Percentiles rank a stretch among this genome's conserved stretches.
phyloP scores from a whole-genome alignment of 2,797 vertebrate species.

The Esox masquinongy region DNA sequence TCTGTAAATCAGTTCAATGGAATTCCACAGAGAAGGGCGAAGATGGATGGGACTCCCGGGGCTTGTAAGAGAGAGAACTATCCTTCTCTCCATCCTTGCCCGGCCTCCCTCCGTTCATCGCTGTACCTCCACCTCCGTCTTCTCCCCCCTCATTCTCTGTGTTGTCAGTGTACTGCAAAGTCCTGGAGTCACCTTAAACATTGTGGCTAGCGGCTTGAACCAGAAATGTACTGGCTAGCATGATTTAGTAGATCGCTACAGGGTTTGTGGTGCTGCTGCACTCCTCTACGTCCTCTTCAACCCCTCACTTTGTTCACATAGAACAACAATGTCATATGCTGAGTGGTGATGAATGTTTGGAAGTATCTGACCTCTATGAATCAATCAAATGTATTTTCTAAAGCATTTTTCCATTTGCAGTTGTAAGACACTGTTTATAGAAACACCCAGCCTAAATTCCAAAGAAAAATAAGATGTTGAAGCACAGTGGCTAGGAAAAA shows the following conservation, averaged over 20 bases:
- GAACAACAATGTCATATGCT: too few relatives aligned
- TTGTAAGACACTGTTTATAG: too few relatives aligned
- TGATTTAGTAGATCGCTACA: neutral
- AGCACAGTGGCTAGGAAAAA: too few relatives aligned
- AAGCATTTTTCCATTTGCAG: too few relatives aligned
- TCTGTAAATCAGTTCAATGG: conserved; percentile 73
- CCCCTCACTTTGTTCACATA: too few relatives aligned
- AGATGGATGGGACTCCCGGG: conserved; percentile 74
- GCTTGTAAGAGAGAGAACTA: conserved; percentile 52
- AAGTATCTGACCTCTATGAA: too few relatives aligned
- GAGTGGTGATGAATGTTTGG: too few relatives aligned
- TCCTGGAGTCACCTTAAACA: neutral
- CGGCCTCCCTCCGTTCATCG: conserved; percentile 52
- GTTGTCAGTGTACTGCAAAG: neutral
- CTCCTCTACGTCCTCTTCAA: neutral
- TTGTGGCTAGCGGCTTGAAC: neutral
- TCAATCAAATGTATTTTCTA: too few relatives aligned
- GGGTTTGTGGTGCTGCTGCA: neutral
- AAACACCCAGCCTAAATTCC: too few relatives aligned
- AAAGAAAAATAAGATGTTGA: too few relatives aligned
- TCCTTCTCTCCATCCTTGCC: conserved; percentile 59
- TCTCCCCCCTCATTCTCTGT: too few relatives aligned
- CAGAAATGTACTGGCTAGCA: neutral
- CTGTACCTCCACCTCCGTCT: conserved; percentile 40
- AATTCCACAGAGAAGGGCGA: conserved; percentile 73